A percentile compares a stretch with the other conserved stretches of the same genome.
phyloP scores from a whole-genome alignment of 2,797 vertebrate genomes.

The Kryptopterus vitreolus region DNA sequence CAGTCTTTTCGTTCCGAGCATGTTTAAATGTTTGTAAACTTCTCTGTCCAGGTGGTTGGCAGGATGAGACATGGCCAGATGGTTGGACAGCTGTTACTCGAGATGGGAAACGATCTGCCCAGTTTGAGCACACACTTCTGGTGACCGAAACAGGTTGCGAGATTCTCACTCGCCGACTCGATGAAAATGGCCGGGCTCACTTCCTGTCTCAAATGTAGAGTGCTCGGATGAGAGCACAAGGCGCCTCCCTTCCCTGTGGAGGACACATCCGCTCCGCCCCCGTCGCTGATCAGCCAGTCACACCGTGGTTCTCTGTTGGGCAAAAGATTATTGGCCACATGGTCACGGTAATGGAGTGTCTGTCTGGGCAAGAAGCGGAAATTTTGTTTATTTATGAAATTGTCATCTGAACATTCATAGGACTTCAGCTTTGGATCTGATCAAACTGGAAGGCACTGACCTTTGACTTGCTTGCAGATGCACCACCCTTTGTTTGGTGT shows the following conservation, averaged over 20 bases:
- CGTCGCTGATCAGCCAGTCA: slow-evolving; percentile 51
- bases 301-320: slow-evolving; percentile 52
- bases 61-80: slow-evolving; percentile 98
- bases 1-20: not conserved
- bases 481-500: slow-evolving; percentile 13
- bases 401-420: slow-evolving; percentile 50
- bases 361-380: slow-evolving; percentile 46
- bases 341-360: slow-evolving; percentile 41
- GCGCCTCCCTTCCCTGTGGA: slow-evolving; percentile 32
- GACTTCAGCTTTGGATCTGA: slow-evolving; percentile 50
- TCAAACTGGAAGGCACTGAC: slow-evolving; percentile 45
- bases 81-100: slow-evolving; percentile 97
- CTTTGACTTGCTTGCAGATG: slow-evolving; percentile 49
- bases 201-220: slow-evolving; percentile 87
- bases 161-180: slow-evolving; percentile 87
- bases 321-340: slow-evolving; percentile 48
- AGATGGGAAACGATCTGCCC: slow-evolving; percentile 95
- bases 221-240: slow-evolving; percentile 29
- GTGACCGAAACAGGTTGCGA: slow-evolving; percentile 96
- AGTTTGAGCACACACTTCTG: slow-evolving; percentile 97
- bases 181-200: slow-evolving; percentile 85
- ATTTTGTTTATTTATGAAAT: slow-evolving; percentile 53
- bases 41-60: slow-evolving; percentile 87
- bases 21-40: slow-evolving; percentile 10
- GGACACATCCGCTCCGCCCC: slow-evolving; percentile 41